These are phyloP conservation scores for Eulemur albifrons DNA, from an alignment of 2,797 vertebrate genomes.

Conservation along the genomic window DNA sequence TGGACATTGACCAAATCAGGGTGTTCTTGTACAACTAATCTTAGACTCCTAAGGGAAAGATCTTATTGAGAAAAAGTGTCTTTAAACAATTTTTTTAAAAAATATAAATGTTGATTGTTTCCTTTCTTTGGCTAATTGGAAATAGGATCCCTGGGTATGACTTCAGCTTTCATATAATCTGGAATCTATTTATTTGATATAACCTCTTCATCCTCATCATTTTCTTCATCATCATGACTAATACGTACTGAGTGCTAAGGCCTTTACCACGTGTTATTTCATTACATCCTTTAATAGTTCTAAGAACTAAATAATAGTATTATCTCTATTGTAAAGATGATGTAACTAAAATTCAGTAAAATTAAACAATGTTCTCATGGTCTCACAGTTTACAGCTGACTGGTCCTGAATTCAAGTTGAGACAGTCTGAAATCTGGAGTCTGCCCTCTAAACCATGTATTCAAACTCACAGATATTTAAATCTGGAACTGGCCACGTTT, in stretches of 20 bases:
- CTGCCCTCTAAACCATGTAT: background rate
- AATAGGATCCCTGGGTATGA: background rate
- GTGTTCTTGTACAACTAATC: background rate
- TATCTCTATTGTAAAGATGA: background rate
- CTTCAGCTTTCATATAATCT: background rate
- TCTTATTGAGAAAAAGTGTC: background rate
- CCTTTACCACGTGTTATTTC: background rate
- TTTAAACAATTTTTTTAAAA: constrained; percentile 3
- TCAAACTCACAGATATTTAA: background rate
- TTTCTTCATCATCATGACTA: background rate
- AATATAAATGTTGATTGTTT: background rate
- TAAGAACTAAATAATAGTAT: background rate
- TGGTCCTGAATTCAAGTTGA: background rate
- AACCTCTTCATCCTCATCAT: background rate
- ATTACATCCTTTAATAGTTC: background rate
- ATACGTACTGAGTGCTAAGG: background rate
- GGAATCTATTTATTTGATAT: background rate
- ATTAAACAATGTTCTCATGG: background rate
- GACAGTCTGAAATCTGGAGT: background rate
- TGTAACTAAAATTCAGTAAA: background rate
- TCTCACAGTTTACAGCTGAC: background rate
- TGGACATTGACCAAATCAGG: background rate
- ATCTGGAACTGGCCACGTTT: background rate
- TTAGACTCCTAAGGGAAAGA: background rate
- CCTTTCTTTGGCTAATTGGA: background rate